These are phyloP conservation scores for Macrotis lagotis DNA, from an alignment of 2,113 vertebrate genomes.

Conservation along the genomic window DNA sequence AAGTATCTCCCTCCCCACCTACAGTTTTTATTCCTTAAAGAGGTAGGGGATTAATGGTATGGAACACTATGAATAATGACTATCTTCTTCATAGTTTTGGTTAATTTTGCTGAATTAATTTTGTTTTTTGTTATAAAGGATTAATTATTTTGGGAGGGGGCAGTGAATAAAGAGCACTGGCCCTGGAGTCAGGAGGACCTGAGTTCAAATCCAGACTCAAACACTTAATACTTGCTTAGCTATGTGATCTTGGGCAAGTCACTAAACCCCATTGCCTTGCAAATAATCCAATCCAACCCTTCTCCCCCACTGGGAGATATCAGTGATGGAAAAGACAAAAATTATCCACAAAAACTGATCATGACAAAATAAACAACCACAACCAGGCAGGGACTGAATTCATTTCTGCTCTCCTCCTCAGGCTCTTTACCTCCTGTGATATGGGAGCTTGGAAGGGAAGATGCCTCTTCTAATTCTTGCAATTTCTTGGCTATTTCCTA, in stretches of 20 bases:
- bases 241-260: too few species aligned
- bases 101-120: neutral
- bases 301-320: too few species aligned
- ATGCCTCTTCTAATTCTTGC: neutral
- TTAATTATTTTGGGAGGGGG: neutral
- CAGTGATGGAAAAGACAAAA: neutral
- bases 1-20: neutral
- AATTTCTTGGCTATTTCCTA: neutral
- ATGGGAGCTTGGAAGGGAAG: neutral
- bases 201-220: too few species aligned
- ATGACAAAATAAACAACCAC: neutral
- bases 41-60: neutral
- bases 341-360: neutral
- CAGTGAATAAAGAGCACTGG: too few species aligned
- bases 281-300: too few species aligned
- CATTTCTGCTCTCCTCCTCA: neutral
- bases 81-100: neutral
- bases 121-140: neutral
- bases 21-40: neutral
- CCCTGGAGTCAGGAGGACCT: too few species aligned
- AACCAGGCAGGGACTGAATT: neutral
- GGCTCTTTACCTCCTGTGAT: neutral
- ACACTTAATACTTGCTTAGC: too few species aligned
- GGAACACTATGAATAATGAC: neutral
- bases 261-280: too few species aligned